A percentile compares a stretch with the other conserved stretches of the same genome.
Conservation (phyloP, 2,888 invertebrate genomes). For the Phymatocera aterrima region DNA sequence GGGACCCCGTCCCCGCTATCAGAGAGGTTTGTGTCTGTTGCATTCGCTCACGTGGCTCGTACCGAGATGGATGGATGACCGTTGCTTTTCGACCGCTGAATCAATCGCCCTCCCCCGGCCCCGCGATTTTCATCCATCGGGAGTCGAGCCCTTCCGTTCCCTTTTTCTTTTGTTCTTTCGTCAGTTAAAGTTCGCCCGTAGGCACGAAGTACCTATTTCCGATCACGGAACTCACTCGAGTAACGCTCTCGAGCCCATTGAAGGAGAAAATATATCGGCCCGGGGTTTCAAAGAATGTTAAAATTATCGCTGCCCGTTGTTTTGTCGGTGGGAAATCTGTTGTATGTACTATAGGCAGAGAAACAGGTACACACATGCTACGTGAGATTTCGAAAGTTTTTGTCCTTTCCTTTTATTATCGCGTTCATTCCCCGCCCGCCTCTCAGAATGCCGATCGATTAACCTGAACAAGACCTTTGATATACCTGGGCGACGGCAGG, state of each 20-base stretch:
- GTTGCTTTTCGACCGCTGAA: conserved; percentile 3
- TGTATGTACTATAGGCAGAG: neutral
- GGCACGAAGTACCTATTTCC: conserved; percentile 14
- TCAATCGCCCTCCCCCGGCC: neutral
- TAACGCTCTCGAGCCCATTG: neutral
- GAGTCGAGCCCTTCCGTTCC: neutral
- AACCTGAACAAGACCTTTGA: conserved; percentile 19
- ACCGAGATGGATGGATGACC: conserved; percentile 1
- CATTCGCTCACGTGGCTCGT: conserved; percentile 18
- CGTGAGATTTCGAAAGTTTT: neutral
- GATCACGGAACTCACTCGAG: conserved; percentile 7
- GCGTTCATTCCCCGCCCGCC: neutral
- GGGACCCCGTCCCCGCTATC: conserved; percentile 32
- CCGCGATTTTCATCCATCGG: neutral
- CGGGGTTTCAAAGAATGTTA: neutral
- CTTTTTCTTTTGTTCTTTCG: conserved; percentile 4
- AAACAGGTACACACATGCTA: neutral
- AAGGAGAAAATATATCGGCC: neutral
- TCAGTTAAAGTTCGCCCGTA: conserved; percentile 1
- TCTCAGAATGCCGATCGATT: neutral
- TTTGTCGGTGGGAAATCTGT: conserved; percentile 7
- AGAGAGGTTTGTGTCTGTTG: conserved; percentile 35
- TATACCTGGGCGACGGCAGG: conserved; percentile 3
- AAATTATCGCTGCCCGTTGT: neutral
- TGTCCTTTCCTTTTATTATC: neutral